phyloP scores from a whole-genome alignment of 1,140 invertebrate genomes.

The Pectinophora gossypiella region DNA sequence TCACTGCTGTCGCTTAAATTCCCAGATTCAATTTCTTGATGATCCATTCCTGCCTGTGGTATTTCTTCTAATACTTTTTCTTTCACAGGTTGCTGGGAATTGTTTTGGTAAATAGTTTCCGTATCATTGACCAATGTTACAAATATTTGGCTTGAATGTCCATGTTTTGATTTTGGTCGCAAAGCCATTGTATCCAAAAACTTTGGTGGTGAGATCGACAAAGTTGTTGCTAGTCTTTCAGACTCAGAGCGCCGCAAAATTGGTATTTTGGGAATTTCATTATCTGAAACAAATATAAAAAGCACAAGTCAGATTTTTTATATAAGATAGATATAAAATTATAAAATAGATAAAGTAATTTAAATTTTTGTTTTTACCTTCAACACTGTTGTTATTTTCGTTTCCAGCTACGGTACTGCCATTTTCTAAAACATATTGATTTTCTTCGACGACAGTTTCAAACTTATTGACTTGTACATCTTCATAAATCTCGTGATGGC shows the following conservation, averaged over 20 bases:
- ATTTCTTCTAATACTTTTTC: neutral
- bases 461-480: conserved; percentile 15
- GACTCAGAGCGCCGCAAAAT: conserved; percentile 61
- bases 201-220: conserved; percentile 76
- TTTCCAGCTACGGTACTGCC: neutral
- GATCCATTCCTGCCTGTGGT: neutral
- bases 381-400: neutral
- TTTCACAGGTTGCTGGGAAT: conserved; percentile 10
- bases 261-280: conserved; percentile 56
- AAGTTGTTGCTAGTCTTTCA: conserved; percentile 64
- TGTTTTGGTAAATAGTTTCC: conserved; percentile 37
- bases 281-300: conserved; percentile 52
- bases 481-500: conserved; percentile 28
- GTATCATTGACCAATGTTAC: conserved; percentile 56
- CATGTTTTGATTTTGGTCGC: conserved; percentile 78
- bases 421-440: neutral
- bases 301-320: neutral
- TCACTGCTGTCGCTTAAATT: conserved; percentile 67
- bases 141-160: conserved; percentile 78
- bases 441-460: conserved; percentile 9
- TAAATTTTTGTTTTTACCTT: conserved; percentile 1
- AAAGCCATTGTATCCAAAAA: conserved; percentile 85
- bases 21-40: conserved; percentile 37
- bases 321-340: no score
- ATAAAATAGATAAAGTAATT: no score